Conservation (phyloP, 1,140 invertebrate genomes). For the Cardiocondyla obscurior region DNA sequence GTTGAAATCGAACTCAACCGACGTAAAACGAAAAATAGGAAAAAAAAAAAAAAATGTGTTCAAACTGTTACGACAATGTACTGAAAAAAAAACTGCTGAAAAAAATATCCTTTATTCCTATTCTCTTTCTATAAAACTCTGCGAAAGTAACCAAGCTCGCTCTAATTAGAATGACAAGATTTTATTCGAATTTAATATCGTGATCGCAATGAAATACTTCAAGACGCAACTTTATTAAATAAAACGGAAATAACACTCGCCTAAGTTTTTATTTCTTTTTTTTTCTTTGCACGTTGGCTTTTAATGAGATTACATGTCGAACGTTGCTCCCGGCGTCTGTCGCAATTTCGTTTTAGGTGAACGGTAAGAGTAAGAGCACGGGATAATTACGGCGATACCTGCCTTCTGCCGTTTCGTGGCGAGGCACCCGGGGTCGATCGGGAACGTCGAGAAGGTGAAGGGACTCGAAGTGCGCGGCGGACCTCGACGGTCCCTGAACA, state of each 20-base stretch:
- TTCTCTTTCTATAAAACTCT: neutral
- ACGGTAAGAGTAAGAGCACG: conserved; percentile 25
- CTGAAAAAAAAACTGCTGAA: conserved; percentile 9
- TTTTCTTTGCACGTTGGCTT: no score
- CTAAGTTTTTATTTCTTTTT: no score
- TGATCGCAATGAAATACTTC: no score
- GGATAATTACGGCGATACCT: conserved; percentile 73
- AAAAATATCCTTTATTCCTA: neutral
- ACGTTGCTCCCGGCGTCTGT: neutral
- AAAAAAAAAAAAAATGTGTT: conserved; percentile 1
- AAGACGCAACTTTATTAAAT: neutral
- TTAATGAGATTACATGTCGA: neutral
- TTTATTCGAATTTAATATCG: no score
- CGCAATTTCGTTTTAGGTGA: neutral
- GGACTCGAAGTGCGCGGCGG: conserved; percentile 57
- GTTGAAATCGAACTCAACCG: conserved; percentile 35
- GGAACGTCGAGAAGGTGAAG: conserved; percentile 49
- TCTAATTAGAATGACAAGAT: no score
- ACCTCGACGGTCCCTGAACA: conserved; percentile 66
- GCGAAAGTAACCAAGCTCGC: neutral
- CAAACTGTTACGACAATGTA: conserved; percentile 11
- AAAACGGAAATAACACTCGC: no score
- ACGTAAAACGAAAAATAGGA: conserved; percentile 19
- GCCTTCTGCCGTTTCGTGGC: conserved; percentile 1
- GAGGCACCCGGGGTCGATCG: conserved; percentile 33